Evolutionary conservation across 1,140 invertebrate species (phyloP), one percentile per base, ranked within the genome.

Genomic region (Drosophila obscura): DNA sequence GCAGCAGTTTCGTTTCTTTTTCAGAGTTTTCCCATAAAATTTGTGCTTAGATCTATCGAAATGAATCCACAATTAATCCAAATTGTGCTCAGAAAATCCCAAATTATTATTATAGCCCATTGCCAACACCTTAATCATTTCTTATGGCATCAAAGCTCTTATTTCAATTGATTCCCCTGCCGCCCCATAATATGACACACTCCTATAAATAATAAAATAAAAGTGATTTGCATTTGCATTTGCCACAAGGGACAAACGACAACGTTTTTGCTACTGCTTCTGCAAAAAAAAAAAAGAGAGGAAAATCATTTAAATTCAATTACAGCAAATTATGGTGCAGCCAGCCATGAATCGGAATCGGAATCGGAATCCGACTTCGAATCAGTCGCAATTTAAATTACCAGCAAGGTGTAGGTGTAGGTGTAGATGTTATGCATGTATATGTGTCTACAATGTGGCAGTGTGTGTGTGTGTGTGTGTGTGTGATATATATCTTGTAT

Each of bases 271-370:
- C 39, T 48, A 16, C 16, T 19, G 19, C 19, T 19, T 19, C 19
- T 19, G 19, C 19, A 19, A 19, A 19, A 19, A 19, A 19, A 19
- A 19, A 16, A 0, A 35, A 48, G 48, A 0, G 43, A 48, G 48
- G 75, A 77, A 78, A 77, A 77, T 77, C 58, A 58, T 78, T 74
- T 64, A 64, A 85, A 85, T 85, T 74, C 77, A 78, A 81, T 85
- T 85, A 85, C 50, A 46, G 67, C 41, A 79, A 80, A 80, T 80
- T 85, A 77, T 49, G 48, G 73, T 28, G 22, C 43, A 49, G 28
- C 51, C 45, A 7, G 9, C n/a, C 15, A 13, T 39, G 15, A 43
- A 52, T 35, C 19, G 52, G 16, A 7, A 44, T 45, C 8, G 35
- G 13, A 43, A 52, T 26, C 15, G 39, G 16, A 9, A 44, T 44